Evolutionary conservation across 2,113 vertebrate species (phyloP).

Genomic region (Chinchilla lanigera): DNA sequence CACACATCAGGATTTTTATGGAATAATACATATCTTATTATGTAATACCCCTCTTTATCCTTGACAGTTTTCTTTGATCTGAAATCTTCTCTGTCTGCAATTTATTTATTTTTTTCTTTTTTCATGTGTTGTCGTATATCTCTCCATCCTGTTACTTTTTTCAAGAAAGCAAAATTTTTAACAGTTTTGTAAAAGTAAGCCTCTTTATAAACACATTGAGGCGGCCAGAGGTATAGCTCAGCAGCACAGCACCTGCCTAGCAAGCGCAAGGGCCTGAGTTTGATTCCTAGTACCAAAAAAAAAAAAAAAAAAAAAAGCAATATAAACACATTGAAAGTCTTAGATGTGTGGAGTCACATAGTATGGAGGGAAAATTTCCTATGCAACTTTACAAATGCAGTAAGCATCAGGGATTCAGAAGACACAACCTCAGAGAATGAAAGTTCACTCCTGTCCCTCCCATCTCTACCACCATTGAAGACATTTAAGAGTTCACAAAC

Average conservation of each 20-base stretch:
- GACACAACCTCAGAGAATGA: not conserved
- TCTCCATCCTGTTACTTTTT: not conserved
- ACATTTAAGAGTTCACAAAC: conserved; percentile 6
- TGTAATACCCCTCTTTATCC: not conserved
- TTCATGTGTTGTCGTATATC: not conserved
- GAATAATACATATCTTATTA: not conserved
- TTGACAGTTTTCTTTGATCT: not conserved
- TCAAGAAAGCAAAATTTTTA: conserved; percentile 66
- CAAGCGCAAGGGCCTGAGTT: too few species aligned
- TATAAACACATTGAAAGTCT: conserved; percentile 48
- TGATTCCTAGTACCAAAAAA: too few species aligned
- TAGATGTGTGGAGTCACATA: not conserved
- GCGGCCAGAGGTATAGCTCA: too few species aligned
- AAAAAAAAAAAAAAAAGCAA: too few species aligned
- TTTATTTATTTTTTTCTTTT: not conserved
- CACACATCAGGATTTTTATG: not conserved
- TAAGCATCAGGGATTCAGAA: not conserved
- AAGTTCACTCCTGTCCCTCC: not conserved
- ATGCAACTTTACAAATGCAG: conserved; percentile 2
- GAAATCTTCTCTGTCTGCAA: not conserved
- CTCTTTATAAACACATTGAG: conserved; percentile 47
- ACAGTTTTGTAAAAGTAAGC: conserved; percentile 57
- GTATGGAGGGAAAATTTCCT: conserved; percentile 1
- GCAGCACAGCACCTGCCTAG: too few species aligned
- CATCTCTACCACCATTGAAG: not conserved